A percentile compares a stretch with the other conserved stretches of the same genome.
Conservation (phyloP, 2,797 vertebrate genomes). For the Onychomys torridus region DNA sequence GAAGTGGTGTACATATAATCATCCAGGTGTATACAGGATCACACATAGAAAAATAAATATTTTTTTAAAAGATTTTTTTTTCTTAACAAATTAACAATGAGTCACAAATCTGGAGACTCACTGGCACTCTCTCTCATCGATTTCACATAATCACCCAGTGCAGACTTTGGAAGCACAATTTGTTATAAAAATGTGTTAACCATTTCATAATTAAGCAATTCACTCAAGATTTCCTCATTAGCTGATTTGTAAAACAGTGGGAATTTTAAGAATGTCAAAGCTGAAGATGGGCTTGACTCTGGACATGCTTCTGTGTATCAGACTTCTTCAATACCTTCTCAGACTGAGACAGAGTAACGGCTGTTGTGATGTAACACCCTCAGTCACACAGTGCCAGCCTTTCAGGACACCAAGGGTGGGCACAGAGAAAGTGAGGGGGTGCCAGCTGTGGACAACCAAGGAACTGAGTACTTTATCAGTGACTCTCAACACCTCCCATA, state of each 20-base stretch:
- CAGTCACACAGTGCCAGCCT: neutral
- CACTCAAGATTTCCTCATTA: slow-evolving; percentile 6
- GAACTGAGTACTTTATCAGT: no score
- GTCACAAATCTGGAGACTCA: neutral
- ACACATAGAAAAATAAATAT: neutral
- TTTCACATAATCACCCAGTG: neutral
- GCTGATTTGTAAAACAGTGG: neutral
- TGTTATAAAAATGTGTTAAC: slow-evolving; percentile 7
- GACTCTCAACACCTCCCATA: neutral
- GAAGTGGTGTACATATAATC: neutral
- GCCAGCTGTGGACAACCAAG: neutral
- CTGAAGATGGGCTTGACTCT: neutral
- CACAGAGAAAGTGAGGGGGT: neutral
- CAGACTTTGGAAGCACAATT: slow-evolving; percentile 7
- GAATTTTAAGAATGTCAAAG: neutral
- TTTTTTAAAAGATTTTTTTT: neutral
- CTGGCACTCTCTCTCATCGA: neutral
- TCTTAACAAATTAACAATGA: neutral
- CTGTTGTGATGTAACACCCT: neutral
- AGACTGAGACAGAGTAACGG: neutral
- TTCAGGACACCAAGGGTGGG: neutral
- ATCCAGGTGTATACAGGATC: neutral
- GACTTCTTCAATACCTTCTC: neutral
- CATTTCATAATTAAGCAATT: slow-evolving; percentile 39
- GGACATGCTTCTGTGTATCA: neutral